Base-by-base conservation (phyloP, 2,888 invertebrate genomes). In the Diarsia dahlii region DNA sequence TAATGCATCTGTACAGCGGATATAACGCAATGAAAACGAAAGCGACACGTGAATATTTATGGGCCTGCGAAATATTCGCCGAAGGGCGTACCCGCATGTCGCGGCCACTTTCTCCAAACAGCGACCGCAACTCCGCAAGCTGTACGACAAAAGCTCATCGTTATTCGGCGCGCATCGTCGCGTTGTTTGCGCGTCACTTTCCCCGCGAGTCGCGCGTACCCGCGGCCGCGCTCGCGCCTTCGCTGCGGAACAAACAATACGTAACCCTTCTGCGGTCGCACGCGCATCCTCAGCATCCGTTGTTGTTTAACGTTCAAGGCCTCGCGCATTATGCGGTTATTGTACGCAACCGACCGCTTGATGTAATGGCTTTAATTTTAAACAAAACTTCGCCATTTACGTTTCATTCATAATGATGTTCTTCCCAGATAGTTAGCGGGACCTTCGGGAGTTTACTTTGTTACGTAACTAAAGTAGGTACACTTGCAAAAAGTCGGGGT, bases 11-110 rank as follows among this genome's bases (percentile, higher is more conserved):
- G 90, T 85, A 89, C 89, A 82, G 84, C 91, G 92, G 92, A 92
- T 93, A 91, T 94, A 93, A 92, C 93, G 93, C 93, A 94, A 94
- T 93, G 95, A 95, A 96, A 96, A 94, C 88, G 96, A 96, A 96
- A 96, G 96, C 91, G 94, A 88, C 91, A 89, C 90, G 91, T 93
- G 92, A 95, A 95, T 95, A 95, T 96, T 95, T 95, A 96, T 95
- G 93, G 92, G 93, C 92, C 92, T 92, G 95, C 95, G 94, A 95
- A 95, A 94, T 95, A 94, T 95, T 94, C 93, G 94, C 95, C 94
- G 93, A 95, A 96, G 96, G 96, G 96, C 96, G 94, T 94, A 93
- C 96, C 96, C 96, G 96, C 93, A 95, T 95, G 92, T 88, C 91
- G 89, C 91, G 84, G 90, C 92, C 93, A 92, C 96, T 96, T 96